A percentile compares a stretch with the other conserved stretches of the same genome.
Evolutionary conservation across 2,888 invertebrate genomes (phyloP).

Genomic region (Eristalis tenax): DNA sequence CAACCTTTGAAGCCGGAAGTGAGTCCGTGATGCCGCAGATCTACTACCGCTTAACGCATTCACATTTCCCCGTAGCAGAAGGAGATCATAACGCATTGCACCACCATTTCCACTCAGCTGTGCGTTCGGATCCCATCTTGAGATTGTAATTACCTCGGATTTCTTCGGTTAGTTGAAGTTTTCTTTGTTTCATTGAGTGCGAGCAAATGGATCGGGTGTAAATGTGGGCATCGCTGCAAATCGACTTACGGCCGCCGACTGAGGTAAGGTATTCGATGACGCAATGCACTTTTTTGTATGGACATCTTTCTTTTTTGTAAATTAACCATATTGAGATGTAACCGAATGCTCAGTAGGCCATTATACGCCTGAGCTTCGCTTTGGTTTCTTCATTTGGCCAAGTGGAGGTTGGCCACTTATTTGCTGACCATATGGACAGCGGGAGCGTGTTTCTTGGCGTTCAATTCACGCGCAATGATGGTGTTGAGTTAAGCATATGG

Average conservation of each 20-base stretch:
- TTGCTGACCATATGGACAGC: not conserved
- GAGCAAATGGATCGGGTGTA: not conserved
- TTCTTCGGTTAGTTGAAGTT: not conserved
- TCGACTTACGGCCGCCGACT: not conserved
- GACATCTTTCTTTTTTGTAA: not conserved
- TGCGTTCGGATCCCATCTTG: conserved; percentile 12
- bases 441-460: too few relatives aligned
- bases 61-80: conserved; percentile 39
- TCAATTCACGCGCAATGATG: too few relatives aligned
- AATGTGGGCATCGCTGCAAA: not conserved
- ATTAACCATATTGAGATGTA: conserved; percentile 1
- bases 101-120: conserved; percentile 4
- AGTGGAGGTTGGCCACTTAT: not conserved
- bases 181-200: conserved; percentile 10
- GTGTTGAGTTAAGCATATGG: too few relatives aligned
- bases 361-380: not conserved
- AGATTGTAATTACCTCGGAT: conserved; percentile 29
- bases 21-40: conserved; percentile 52
- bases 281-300: not conserved
- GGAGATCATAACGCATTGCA: conserved; percentile 34
- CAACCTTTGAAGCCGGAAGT: conserved; percentile 64
- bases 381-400: not conserved
- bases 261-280: not conserved
- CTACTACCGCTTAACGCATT: not conserved
- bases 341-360: not conserved